Base-by-base conservation (phyloP, 1,140 invertebrate species). In the Nilaparvata lugens region DNA sequence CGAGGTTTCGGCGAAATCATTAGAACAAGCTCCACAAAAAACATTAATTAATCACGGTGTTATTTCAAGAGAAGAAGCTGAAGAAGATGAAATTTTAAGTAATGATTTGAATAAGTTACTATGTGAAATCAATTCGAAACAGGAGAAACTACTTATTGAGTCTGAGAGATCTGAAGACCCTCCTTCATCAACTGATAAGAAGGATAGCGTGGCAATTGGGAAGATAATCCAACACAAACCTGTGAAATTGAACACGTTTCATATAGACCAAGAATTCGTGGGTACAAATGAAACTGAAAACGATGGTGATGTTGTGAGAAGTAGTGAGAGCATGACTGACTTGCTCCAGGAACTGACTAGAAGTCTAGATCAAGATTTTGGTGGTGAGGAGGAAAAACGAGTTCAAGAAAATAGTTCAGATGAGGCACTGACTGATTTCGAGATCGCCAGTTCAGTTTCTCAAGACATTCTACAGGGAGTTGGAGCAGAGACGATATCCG, bases 351-450 rank as follows among this genome's bases (percentile, higher is more conserved):
- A 66, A 42, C 51, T 66, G 45, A 66, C 65, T 2, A 60, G 56
- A 38, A 64, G 54, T 48, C 58, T 66, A 31, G 63, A 66, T 52
- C 40, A 58, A 6, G 65, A 66, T 53, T 66, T 66, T 51, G 65
- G 63, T 25, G 42, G 28, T n/a, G 13, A 23, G 7, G 40, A 51
- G 16, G 52, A 48, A 40, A 40, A 40, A 48, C 16, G 18, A 19
- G n/a, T 19, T 4, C 45, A 48, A 18, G 45, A 4, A 14, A 48
- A 35, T 35, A 48, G 45, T 48, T 19, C 21, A 11, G 45, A 48
- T 48, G 45, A 18, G 9, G 45, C 16, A 19, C 45, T 23, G 1
- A 23, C 2, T 18, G 45, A 48, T 48, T 19, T 4, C 9, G 45
- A 48, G 2, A 23, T 48, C 18, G 21, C 21, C 2, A 35, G 31